Conservation (phyloP, 2,888 invertebrate species). For the Tiphia femorata region DNA sequence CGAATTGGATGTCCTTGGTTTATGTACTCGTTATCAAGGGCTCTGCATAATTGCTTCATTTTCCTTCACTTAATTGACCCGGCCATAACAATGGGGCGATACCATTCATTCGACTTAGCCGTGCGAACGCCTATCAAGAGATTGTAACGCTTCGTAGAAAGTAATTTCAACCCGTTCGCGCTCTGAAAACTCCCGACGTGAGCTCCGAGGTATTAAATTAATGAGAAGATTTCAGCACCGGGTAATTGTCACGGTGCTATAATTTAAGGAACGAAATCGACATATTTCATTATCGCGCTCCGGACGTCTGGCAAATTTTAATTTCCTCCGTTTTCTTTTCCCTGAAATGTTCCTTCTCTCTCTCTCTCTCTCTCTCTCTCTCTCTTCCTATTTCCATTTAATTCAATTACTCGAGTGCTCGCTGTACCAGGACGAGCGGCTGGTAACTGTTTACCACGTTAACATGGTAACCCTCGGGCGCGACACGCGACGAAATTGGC, state of each 20-base stretch:
- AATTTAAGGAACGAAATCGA: no score
- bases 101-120: constrained; percentile 15
- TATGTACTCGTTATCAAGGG: constrained; percentile 19
- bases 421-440: background rate
- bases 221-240: no score
- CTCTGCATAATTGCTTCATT: constrained; percentile 28
- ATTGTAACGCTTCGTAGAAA: background rate
- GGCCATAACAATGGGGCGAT: constrained; percentile 20
- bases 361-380: background rate
- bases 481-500: background rate
- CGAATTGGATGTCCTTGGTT: constrained; percentile 24
- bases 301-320: no score
- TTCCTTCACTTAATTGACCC: constrained; percentile 31
- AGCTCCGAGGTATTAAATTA: no score
- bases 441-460: no score
- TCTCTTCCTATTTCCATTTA: background rate
- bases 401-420: background rate
- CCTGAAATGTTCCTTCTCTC: no score
- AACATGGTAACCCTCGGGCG: background rate
- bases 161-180: no score
- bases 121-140: background rate
- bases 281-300: no score
- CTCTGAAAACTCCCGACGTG: no score
- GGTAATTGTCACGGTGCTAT: no score
- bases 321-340: no score